These are phyloP conservation scores for Pseudeuparius sepicola DNA, from an alignment of 2,888 invertebrate species.

Conservation along the genomic window DNA sequence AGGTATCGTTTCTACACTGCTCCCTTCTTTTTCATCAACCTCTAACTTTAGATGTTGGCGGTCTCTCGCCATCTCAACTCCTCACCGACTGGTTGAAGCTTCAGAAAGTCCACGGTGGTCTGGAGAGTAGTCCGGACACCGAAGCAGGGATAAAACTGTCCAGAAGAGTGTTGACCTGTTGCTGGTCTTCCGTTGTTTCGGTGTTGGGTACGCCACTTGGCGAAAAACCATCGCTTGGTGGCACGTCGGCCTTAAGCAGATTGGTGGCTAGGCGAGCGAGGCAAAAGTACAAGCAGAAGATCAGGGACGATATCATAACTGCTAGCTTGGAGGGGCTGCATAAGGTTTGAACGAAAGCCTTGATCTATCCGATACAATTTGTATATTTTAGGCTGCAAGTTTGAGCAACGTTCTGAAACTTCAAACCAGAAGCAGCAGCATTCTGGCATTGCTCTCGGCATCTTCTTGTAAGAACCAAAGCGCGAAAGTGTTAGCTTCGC, in stretches of 20 bases:
- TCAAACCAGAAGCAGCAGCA: slow-evolving; percentile 84
- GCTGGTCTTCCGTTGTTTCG: slow-evolving; percentile 86
- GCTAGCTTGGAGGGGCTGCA: slow-evolving; percentile 83
- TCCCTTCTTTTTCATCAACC: too few species aligned
- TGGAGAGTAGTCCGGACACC: slow-evolving; percentile 58
- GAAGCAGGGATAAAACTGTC: slow-evolving; percentile 73
- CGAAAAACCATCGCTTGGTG: slow-evolving; percentile 21
- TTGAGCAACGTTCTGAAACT: slow-evolving; percentile 81
- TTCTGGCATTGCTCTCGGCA: slow-evolving; percentile 74
- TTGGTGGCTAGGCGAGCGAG: slow-evolving; percentile 48
- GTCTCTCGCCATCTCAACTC: slow-evolving; percentile 71
- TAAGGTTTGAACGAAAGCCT: slow-evolving; percentile 44
- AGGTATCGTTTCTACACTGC: too few species aligned
- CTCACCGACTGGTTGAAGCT: slow-evolving; percentile 80
- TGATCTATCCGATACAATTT: background rate
- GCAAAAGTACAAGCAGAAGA: slow-evolving; percentile 47
- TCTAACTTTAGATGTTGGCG: slow-evolving; percentile 77
- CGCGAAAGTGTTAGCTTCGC: slow-evolving; percentile 73
- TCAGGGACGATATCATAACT: slow-evolving; percentile 70
- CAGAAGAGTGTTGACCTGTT: slow-evolving; percentile 72
- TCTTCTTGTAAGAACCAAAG: slow-evolving; percentile 80
- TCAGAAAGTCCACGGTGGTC: slow-evolving; percentile 61
- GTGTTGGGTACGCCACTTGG: slow-evolving; percentile 70
- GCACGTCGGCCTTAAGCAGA: slow-evolving; percentile 42
- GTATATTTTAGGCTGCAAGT: slow-evolving; percentile 63